phyloP scores from a whole-genome alignment of 1,140 invertebrate genomes.

The Drosophila kohkoa region DNA sequence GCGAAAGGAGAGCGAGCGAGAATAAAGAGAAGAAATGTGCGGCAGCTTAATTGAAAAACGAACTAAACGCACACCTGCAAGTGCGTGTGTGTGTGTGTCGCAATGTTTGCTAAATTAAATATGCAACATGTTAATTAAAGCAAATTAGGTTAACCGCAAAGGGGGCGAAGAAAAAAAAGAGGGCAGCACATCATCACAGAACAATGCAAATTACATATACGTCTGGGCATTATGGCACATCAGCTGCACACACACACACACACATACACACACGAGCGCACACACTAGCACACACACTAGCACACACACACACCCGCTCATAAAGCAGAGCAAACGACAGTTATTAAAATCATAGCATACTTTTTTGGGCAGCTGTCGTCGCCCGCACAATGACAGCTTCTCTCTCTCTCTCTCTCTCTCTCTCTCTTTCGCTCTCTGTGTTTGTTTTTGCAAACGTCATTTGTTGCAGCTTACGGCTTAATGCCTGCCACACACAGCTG shows the following conservation, averaged over 20 bases:
- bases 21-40: constrained; percentile 39
- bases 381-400: constrained; percentile 48
- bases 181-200: neutral
- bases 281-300: constrained; percentile 26
- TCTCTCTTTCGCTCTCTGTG: constrained; percentile 6
- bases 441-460: constrained; percentile 37
- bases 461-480: constrained; percentile 74
- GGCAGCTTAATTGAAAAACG: constrained; percentile 65
- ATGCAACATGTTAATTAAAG: constrained; percentile 80
- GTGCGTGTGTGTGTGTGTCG: constrained; percentile 21
- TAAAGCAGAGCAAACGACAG: neutral
- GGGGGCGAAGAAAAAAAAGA: neutral
- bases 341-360: constrained; percentile 40
- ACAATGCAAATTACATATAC: constrained; percentile 40
- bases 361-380: constrained; percentile 60
- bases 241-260: neutral
- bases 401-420: too few relatives aligned
- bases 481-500: constrained; percentile 32
- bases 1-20: constrained; percentile 25
- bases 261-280: neutral
- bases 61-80: constrained; percentile 46
- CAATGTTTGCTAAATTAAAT: constrained; percentile 75
- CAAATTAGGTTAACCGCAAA: constrained; percentile 76
- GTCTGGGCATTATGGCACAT: constrained; percentile 7
- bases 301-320: neutral